Evolutionary conservation across 2,113 vertebrate genomes (phyloP).

Genomic region (human (Homo sapiens)): GRCh38 chr4:71684001-71684500

Average conservation of each 20-base stretch:
- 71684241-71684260: background rate
- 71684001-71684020: conserved; percentile 4
- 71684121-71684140: background rate
- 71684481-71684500: background rate
- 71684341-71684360: background rate
- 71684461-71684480: background rate
- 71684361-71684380: background rate
- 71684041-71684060: background rate
- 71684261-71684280: background rate
- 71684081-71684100: conserved; percentile 4
- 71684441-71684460: background rate
- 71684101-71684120: background rate
- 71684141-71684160: background rate
- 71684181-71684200: background rate
- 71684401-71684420: background rate
- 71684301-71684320: background rate
- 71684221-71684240: background rate
- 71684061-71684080: background rate
- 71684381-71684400: background rate
- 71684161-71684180: background rate
- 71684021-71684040: background rate
- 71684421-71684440: background rate
- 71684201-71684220: background rate
- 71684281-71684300: background rate
- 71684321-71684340: background rate